Evolutionary conservation across 2,113 vertebrate species (phyloP).

Genomic region (Mola mola): DNA sequence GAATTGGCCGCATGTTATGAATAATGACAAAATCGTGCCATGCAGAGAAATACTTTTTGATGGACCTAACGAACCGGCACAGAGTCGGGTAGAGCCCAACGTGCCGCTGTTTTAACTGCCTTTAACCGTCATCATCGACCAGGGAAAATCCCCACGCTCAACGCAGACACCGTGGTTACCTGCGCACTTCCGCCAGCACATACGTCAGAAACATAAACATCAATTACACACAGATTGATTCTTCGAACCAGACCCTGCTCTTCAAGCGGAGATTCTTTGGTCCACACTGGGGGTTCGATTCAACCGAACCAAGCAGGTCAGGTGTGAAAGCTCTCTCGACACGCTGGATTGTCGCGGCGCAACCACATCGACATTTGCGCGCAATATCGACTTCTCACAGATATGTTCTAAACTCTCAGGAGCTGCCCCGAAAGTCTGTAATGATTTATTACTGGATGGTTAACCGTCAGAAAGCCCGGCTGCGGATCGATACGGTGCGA

Average conservation of each 20-base stretch:
- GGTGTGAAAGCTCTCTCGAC: background rate
- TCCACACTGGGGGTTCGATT: background rate
- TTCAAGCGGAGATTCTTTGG: background rate
- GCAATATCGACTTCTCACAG: background rate
- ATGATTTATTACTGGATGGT: conserved; percentile 43
- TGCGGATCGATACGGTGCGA: conserved; percentile 34
- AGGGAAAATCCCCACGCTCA: no score
- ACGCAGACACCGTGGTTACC: background rate
- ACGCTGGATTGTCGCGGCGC: background rate
- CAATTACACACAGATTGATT: no score
- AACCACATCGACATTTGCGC: conserved; percentile 3
- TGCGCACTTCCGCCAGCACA: no score
- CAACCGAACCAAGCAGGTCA: background rate
- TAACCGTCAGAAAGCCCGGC: conserved; percentile 17
- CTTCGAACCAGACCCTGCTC: no score
- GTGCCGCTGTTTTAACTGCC: no score
- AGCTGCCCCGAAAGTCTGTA: conserved; percentile 17
- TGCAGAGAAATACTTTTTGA: background rate
- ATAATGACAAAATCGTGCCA: background rate
- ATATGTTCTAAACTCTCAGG: conserved; percentile 3
- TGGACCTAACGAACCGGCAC: conserved; percentile 2
- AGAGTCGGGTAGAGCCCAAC: background rate
- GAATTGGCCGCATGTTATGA: no score
- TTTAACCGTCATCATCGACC: no score
- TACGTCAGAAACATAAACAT: background rate